phyloP scores from a whole-genome alignment of 37 sponge, comb jelly and placozoan species.

The Dysidea cf. avara region DNA sequence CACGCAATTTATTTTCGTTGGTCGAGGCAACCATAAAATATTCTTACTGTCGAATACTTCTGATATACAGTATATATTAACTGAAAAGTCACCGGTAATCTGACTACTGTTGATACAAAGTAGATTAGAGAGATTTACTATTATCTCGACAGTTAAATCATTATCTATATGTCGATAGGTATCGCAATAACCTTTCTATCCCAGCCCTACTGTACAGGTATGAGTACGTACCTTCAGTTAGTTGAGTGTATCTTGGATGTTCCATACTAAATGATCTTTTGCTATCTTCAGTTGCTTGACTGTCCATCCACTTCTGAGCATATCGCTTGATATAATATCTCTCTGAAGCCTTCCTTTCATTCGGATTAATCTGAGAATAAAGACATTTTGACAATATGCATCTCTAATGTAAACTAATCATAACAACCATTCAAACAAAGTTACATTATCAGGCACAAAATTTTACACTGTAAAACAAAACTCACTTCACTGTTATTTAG shows the following conservation, averaged over 20 bases:
- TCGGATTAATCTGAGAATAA: slow-evolving; percentile 13
- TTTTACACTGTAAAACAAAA: background rate
- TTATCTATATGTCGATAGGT: too few relatives aligned
- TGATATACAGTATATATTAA: too few relatives aligned
- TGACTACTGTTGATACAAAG: too few relatives aligned
- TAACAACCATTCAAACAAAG: background rate
- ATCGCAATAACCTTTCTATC: too few relatives aligned
- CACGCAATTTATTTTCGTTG: too few relatives aligned
- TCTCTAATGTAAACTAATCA: background rate
- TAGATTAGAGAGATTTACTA: too few relatives aligned
- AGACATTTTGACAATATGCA: background rate
- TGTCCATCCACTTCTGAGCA: slow-evolving; percentile 32
- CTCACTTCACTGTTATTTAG: slow-evolving; percentile 76
- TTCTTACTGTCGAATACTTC: too few relatives aligned
- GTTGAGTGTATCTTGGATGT: slow-evolving; percentile 8
- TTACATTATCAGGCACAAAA: too few relatives aligned
- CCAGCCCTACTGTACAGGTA: background rate
- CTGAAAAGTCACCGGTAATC: too few relatives aligned
- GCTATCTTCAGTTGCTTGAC: background rate
- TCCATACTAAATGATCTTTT: background rate
- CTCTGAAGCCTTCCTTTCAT: slow-evolving; percentile 73
- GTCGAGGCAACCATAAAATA: too few relatives aligned
- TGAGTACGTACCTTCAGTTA: slow-evolving; percentile 7
- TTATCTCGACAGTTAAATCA: too few relatives aligned
- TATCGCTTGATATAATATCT: slow-evolving; percentile 67